Base-by-base conservation (phyloP, 2,888 invertebrate genomes). In the Orchesellides sinensis region DNA sequence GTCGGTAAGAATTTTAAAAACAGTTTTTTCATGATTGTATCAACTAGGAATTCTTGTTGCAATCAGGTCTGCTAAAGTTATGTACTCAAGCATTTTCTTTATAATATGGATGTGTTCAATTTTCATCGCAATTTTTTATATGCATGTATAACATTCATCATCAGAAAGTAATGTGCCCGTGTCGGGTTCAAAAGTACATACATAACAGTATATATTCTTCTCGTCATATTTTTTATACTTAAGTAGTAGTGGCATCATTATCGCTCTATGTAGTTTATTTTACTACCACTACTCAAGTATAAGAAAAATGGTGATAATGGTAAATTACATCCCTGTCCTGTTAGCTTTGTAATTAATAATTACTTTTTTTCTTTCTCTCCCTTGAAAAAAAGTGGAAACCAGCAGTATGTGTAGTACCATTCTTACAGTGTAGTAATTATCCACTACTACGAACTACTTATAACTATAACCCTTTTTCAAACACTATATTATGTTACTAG, bases 1-100 rank as follows among this genome's bases (percentile, higher is more conserved):
- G 72, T 52, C 66, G 72, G 80, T 80, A 54, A 63, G 45, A 45
- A 74, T 32, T 65, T 47, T 45, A 61, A 12, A 74, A 25, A 74
- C 52, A 75, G 19, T 23, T 68, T 47, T 59, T 72, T 59, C 19
- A 59, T 81, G 82, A 83, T 83, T 83, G 82, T 83, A 70, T 83
- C 72, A 69, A 77, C 82, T 77, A 83, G 82, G 82, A 83, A 83
- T 83, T 83, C 72, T 83, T 70, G 82, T 83, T 83, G 65, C 82
- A 77, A 77, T 68, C 81, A 81, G 81, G 81, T 83, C 74, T 73
- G 69, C 68, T 81, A 81, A 73, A 52, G 25, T 74, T 73, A 74
- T 68, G 65, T 23, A 21, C 29, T 47, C 10, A n/a, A n/a, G n/a
- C 14, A 0, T 47, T 59, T 61, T 59, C 4, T 8, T 59, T 23